A percentile compares a stretch with the other conserved stretches of the same genome.
These are phyloP conservation scores for Hypsibius dujardini DNA, from an alignment of 1,140 invertebrate species.

Conservation along the genomic window DNA sequence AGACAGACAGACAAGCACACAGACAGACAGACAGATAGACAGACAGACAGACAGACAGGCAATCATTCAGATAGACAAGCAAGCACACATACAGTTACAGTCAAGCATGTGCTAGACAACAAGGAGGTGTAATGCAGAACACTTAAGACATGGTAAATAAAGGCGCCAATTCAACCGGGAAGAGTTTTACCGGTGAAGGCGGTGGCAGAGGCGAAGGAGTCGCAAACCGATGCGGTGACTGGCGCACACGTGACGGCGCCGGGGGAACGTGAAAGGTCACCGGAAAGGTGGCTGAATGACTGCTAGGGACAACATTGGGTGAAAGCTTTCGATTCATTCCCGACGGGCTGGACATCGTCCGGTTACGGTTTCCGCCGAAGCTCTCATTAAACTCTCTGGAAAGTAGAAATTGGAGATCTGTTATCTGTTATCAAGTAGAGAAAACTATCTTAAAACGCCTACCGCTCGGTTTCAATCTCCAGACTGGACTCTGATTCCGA, in stretches of 20 bases:
- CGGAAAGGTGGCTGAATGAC: slow-evolving; percentile 11
- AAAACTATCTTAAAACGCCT: neutral
- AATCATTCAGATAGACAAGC: too few relatives aligned
- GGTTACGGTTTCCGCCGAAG: neutral
- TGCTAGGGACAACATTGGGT: neutral
- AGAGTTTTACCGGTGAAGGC: neutral
- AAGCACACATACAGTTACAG: too few relatives aligned
- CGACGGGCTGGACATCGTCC: slow-evolving; percentile 7
- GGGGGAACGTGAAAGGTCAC: neutral
- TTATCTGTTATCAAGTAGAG: slow-evolving; percentile 5
- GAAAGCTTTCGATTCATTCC: neutral
- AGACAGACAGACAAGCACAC: too few relatives aligned
- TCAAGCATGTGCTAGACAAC: too few relatives aligned
- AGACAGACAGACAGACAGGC: too few relatives aligned
- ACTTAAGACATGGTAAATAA: neutral
- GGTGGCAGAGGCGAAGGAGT: slow-evolving; percentile 14
- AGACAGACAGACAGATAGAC: neutral
- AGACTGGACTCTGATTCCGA: slow-evolving; percentile 77
- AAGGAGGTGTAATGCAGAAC: too few relatives aligned
- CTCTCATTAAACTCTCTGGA: slow-evolving; percentile 66
- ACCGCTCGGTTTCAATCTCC: slow-evolving; percentile 38
- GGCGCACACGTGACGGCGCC: neutral
- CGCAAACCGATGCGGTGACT: slow-evolving; percentile 14
- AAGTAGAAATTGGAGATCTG: too few relatives aligned
- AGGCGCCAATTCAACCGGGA: neutral